phyloP scores from a whole-genome alignment of 2,797 vertebrate genomes.

The Echiichthys vipera region DNA sequence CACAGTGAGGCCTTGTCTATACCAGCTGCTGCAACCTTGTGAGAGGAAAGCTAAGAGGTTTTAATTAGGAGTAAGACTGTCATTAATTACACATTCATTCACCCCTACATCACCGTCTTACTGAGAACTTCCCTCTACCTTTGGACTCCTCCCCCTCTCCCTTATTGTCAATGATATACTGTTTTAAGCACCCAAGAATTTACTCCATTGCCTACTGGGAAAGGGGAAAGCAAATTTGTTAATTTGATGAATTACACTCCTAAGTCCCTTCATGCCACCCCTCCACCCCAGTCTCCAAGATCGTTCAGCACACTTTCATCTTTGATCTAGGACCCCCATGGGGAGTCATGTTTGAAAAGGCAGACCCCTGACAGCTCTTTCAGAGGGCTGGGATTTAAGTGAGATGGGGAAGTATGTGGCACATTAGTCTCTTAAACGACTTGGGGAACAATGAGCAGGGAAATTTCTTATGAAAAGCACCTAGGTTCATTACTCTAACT shows the following conservation, averaged over 20 bases:
- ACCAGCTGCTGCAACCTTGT: conserved; percentile 92
- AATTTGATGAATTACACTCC: conserved; percentile 75
- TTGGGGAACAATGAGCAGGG: conserved; percentile 75
- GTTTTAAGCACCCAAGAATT: conserved; percentile 70
- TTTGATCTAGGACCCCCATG: conserved; percentile 77
- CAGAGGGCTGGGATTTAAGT: conserved; percentile 69
- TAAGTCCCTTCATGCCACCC: conserved; percentile 59
- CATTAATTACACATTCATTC: conserved; percentile 90
- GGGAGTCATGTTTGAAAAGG: conserved; percentile 70
- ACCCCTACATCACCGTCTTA: conserved; percentile 63
- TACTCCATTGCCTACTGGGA: conserved; percentile 60
- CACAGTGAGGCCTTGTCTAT: conserved; percentile 79
- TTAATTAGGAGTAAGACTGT: conserved; percentile 94
- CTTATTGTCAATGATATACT: conserved; percentile 58
- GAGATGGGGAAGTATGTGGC: conserved; percentile 58
- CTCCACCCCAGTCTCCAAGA: conserved; percentile 63
- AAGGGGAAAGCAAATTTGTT: conserved; percentile 76
- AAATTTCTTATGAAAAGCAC: conserved; percentile 77
- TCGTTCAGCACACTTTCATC: conserved; percentile 73
- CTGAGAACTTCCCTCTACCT: conserved; percentile 49
- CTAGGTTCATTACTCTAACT: conserved; percentile 83
- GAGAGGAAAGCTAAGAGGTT: conserved; percentile 93
- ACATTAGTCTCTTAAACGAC: conserved; percentile 82
- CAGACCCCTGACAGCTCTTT: conserved; percentile 71
- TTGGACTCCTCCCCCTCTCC: conserved; percentile 57